Conservation (phyloP, 2,888 invertebrate genomes). For the Mesorhabditis belari region DNA sequence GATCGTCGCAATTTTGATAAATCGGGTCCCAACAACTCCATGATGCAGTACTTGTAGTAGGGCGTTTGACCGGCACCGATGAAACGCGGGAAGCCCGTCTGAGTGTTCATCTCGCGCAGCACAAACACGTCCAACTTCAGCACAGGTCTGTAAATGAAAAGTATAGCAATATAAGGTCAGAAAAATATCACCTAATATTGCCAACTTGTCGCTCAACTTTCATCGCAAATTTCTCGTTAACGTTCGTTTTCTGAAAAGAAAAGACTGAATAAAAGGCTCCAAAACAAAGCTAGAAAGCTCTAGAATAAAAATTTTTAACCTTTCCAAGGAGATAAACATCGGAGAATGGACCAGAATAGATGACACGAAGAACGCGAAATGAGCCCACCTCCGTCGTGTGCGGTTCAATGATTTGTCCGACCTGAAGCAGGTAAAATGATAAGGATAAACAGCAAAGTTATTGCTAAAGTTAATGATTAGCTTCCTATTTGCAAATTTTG, state of each 20-base stretch:
- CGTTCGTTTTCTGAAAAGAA: conserved; percentile 10
- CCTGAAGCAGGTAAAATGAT: too few species aligned
- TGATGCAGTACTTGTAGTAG: conserved; percentile 38
- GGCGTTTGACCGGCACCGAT: conserved; percentile 32
- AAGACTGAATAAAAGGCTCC: background rate
- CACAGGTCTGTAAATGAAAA: conserved; percentile 22
- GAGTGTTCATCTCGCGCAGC: conserved; percentile 23
- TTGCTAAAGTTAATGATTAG: too few species aligned
- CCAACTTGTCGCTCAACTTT: conserved; percentile 37
- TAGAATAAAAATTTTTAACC: too few species aligned
- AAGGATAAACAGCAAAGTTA: too few species aligned
- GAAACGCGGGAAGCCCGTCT: conserved; percentile 35
- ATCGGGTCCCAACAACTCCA: conserved; percentile 45
- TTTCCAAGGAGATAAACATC: conserved; percentile 38
- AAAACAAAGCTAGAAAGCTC: background rate
- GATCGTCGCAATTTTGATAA: conserved; percentile 34
- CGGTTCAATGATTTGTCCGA: background rate
- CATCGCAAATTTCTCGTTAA: conserved; percentile 36
- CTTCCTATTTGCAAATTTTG: too few species aligned
- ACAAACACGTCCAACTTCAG: conserved; percentile 43
- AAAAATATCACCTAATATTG: conserved; percentile 13
- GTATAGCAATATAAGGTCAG: background rate
- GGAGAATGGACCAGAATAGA: conserved; percentile 41
- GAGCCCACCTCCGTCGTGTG: background rate
- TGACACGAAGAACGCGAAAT: conserved; percentile 18